phyloP scores from a whole-genome alignment of 1,140 invertebrate genomes.

The Zaprionus ornatus region DNA sequence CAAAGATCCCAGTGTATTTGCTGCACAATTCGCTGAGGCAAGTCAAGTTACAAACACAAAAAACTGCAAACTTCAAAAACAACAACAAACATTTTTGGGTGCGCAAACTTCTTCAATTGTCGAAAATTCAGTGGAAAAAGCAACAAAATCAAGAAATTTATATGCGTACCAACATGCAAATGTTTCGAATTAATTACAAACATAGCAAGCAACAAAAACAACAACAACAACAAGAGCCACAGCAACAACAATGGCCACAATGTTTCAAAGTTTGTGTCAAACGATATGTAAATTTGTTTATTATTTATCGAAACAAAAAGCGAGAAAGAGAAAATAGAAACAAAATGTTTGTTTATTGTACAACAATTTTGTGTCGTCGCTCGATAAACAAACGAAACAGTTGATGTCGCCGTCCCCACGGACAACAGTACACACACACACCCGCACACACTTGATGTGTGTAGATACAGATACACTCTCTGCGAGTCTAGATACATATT shows the following conservation, averaged over 20 bases:
- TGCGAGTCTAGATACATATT: constrained; percentile 10
- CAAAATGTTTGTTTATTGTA: constrained; percentile 78
- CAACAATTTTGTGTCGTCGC: constrained; percentile 77
- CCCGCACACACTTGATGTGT: constrained; percentile 34
- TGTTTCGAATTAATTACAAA: constrained; percentile 57
- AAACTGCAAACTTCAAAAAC: constrained; percentile 23
- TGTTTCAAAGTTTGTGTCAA: constrained; percentile 73
- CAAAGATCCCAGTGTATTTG: background rate
- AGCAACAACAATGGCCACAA: constrained; percentile 52
- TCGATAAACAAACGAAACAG: constrained; percentile 70
- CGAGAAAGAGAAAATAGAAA: constrained; percentile 40
- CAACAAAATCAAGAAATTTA: constrained; percentile 50
- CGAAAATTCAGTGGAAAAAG: constrained; percentile 27
- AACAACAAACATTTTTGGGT: constrained; percentile 58
- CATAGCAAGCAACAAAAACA: background rate
- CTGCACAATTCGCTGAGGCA: background rate
- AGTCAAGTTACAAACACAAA: background rate
- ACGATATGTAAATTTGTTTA: constrained; percentile 79
- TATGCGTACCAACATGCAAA: constrained; percentile 55
- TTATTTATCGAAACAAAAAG: constrained; percentile 62
- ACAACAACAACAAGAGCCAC: background rate
- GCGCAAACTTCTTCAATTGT: constrained; percentile 19
- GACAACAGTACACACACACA: constrained; percentile 56
- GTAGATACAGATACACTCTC: constrained; percentile 6
- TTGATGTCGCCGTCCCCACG: constrained; percentile 58